Evolutionary conservation across 2,113 vertebrate species (phyloP).

Genomic region (Colistium nudipinnis): DNA sequence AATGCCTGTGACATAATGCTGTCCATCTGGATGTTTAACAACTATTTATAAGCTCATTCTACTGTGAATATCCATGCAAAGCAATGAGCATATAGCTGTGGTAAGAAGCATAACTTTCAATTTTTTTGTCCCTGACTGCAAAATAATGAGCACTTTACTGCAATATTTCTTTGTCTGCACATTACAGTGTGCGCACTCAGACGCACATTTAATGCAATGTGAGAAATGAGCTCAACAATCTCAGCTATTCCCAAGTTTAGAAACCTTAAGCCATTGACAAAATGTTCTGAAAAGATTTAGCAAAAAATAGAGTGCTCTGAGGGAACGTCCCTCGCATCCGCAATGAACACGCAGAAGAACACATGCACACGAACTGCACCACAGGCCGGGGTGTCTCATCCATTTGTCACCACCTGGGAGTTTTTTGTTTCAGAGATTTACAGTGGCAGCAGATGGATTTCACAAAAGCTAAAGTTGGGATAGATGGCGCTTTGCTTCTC

Average conservation of each 20-base stretch:
- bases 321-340: not conserved
- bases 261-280: not conserved
- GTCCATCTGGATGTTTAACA: not conserved
- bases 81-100: not conserved
- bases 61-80: conserved; percentile 9
- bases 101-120: not conserved
- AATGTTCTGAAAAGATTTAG: not conserved
- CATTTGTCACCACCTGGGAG: conserved; percentile 31
- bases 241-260: not conserved
- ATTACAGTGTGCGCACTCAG: not conserved
- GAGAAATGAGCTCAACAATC: not conserved
- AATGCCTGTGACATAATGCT: conserved; percentile 3
- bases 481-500: conserved; percentile 38
- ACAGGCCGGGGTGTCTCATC: conserved; percentile 9
- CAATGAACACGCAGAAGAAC: conserved; percentile 6
- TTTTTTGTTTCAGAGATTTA: conserved; percentile 44
- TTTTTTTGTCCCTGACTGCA: conserved; percentile 1
- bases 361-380: conserved; percentile 12
- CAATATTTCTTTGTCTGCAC: not conserved
- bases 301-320: not conserved
- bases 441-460: conserved; percentile 33
- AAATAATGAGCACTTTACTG: conserved; percentile 9
- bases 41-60: conserved; percentile 3
- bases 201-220: not conserved
- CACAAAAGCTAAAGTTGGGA: conserved; percentile 39